A percentile compares a stretch with the other conserved stretches of the same genome.
These are phyloP conservation scores for Psittacula derbiana DNA, from an alignment of 2,797 vertebrate species.

Conservation along the genomic window DNA sequence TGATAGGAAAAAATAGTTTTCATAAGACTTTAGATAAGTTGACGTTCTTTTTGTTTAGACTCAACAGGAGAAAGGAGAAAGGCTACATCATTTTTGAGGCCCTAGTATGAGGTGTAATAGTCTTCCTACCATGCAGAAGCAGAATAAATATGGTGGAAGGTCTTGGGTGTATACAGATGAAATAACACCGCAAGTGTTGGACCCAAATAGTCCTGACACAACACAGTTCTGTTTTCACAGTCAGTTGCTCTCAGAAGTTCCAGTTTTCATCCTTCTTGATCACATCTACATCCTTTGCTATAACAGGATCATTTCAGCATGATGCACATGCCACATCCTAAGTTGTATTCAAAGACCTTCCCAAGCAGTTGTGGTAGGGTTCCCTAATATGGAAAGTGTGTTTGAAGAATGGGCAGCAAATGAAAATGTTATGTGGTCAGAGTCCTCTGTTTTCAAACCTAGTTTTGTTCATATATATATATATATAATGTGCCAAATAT, in stretches of 20 bases:
- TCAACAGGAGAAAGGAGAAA: not conserved
- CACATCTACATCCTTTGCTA: not conserved
- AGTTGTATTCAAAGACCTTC: not conserved
- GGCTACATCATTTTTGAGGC: accelerated
- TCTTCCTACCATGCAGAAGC: not conserved
- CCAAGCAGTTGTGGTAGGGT: not conserved
- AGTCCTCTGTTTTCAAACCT: not conserved
- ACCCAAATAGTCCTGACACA: accelerated
- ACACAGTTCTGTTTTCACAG: not conserved
- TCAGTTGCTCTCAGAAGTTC: not conserved
- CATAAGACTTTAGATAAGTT: not conserved
- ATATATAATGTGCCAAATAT: not conserved
- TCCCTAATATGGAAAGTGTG: not conserved
- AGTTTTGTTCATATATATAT: not conserved
- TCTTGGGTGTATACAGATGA: not conserved
- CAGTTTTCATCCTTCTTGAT: not conserved
- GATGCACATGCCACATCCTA: not conserved
- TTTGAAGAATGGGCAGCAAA: slow-evolving; percentile 5
- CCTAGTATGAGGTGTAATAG: not conserved
- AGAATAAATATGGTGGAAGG: not conserved
- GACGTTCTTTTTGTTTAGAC: not conserved
- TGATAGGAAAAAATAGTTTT: not conserved
- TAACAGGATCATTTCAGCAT: not conserved
- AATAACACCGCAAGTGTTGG: not conserved
- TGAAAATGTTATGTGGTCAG: not conserved